A percentile compares a stretch with the other conserved stretches of the same genome.
Conservation (phyloP, 2,113 vertebrate genomes). For the Chaetodon auriga region DNA sequence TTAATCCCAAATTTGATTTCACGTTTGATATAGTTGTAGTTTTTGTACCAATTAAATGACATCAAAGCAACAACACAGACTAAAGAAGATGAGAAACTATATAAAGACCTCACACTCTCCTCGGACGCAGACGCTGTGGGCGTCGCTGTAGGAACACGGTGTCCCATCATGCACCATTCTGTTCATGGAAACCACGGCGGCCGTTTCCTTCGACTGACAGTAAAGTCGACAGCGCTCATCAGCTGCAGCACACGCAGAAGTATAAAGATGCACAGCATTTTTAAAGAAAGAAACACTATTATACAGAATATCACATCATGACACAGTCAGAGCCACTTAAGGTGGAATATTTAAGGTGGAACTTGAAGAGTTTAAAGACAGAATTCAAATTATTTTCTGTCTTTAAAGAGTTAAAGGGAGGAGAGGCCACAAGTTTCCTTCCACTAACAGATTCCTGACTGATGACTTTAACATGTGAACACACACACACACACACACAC, state of each 20-base stretch:
- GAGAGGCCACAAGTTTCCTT: constrained; percentile 28
- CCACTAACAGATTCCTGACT: constrained; percentile 54
- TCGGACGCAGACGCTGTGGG: constrained; percentile 93
- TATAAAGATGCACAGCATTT: not conserved
- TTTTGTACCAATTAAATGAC: not conserved
- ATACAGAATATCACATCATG: not conserved
- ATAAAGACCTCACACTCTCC: constrained; percentile 94
- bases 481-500: constrained; percentile 20
- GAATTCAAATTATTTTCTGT: not conserved
- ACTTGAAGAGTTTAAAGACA: not conserved
- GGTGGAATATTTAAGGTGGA: constrained; percentile 19
- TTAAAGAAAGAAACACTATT: no score
- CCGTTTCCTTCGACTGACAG: constrained; percentile 91
- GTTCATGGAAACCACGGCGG: constrained; percentile 92
- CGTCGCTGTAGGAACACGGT: constrained; percentile 93
- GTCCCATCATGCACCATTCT: constrained; percentile 96
- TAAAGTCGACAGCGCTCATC: constrained; percentile 93
- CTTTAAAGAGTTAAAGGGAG: constrained; percentile 39
- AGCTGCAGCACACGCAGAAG: constrained; percentile 75
- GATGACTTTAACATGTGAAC: constrained; percentile 73
- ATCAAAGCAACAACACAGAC: not conserved
- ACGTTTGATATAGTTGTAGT: not conserved
- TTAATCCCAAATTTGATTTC: no score
- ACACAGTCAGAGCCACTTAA: not conserved
- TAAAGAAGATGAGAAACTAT: not conserved